A percentile compares a stretch with the other conserved stretches of the same genome.
phyloP scores from a whole-genome alignment of 2,797 vertebrate genomes.

The Lutjanus argentimaculatus region DNA sequence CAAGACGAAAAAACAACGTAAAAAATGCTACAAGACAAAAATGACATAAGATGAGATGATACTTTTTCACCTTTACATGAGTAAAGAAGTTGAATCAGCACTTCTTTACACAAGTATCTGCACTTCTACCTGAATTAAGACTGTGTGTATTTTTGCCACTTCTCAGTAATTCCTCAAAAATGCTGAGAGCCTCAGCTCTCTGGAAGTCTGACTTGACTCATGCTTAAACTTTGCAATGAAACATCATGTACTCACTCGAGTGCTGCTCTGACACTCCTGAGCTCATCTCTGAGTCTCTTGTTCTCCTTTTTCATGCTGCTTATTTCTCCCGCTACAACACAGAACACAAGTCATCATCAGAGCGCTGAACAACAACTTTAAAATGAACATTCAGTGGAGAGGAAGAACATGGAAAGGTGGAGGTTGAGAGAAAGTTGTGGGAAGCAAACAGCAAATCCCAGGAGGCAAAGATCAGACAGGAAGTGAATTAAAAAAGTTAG shows the following conservation, averaged over 20 bases:
- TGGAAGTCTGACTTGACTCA: not conserved
- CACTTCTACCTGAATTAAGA: too few relatives aligned
- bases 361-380: not conserved
- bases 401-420: not conserved
- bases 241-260: constrained; percentile 85
- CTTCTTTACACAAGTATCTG: too few relatives aligned
- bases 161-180: too few relatives aligned
- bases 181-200: not conserved
- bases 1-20: too few relatives aligned
- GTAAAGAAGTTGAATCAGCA: too few relatives aligned
- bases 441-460: not conserved
- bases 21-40: too few relatives aligned
- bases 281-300: constrained; percentile 88
- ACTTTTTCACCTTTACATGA: too few relatives aligned
- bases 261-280: constrained; percentile 79
- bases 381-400: not conserved
- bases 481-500: too few relatives aligned
- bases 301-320: constrained; percentile 92
- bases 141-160: too few relatives aligned
- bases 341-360: constrained; percentile 26
- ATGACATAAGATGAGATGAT: too few relatives aligned
- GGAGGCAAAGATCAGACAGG: not conserved
- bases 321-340: constrained; percentile 88
- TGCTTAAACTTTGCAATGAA: not conserved
- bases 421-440: not conserved